Evolutionary conservation across 2,113 vertebrate genomes (phyloP).

Genomic region (Catharus fuscescens): DNA sequence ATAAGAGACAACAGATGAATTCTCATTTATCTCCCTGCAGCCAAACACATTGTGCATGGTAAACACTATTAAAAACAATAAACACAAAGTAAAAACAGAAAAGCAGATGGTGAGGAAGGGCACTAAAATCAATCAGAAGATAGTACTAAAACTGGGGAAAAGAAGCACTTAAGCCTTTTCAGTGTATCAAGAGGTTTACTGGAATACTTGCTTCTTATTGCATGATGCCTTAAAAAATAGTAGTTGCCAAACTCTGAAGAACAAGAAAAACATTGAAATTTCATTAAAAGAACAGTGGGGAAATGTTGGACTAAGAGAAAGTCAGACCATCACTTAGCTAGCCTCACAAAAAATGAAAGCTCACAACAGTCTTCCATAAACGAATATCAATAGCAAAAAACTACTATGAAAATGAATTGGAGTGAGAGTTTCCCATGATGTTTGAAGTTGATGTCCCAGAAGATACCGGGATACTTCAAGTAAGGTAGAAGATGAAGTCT

Average conservation of each 20-base stretch:
- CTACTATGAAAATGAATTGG: neutral
- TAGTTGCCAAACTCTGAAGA: neutral
- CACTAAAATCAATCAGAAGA: neutral
- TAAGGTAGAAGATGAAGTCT: neutral
- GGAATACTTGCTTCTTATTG: neutral
- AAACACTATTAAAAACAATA: constrained; percentile 34
- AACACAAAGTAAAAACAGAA: neutral
- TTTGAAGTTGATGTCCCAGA: neutral
- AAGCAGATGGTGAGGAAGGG: constrained; percentile 28
- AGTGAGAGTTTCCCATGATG: neutral
- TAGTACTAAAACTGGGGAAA: neutral
- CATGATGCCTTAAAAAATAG: neutral
- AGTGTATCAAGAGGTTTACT: neutral
- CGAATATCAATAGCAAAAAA: neutral
- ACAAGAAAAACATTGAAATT: neutral
- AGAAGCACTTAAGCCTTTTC: neutral
- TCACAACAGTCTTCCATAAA: neutral
- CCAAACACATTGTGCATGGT: neutral
- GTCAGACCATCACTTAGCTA: neutral
- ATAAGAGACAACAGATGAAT: constrained; percentile 8
- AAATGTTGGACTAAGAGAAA: neutral
- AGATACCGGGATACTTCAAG: neutral
- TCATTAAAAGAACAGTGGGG: neutral
- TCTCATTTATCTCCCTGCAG: neutral
- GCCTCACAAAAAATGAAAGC: neutral